Conservation (phyloP, 1,140 invertebrate genomes). For the Charaxes varanes region DNA sequence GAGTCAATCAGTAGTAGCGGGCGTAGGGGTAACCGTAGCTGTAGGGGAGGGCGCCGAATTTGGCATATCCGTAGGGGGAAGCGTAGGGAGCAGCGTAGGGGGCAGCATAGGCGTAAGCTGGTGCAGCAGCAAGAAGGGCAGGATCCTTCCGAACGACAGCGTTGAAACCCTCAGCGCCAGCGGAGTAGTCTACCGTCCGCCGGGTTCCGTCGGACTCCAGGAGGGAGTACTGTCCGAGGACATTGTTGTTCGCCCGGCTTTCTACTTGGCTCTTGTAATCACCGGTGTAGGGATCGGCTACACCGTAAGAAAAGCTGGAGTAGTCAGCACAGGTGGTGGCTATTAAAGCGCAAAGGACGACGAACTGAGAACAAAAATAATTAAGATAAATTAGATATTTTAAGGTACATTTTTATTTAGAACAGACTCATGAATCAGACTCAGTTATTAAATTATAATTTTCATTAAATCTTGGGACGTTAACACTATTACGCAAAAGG, state of each 20-base stretch:
- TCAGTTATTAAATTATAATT: no score
- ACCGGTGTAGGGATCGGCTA: slow-evolving; percentile 71
- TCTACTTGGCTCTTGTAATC: no score
- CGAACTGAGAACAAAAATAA: slow-evolving; percentile 30
- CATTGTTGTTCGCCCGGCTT: no score
- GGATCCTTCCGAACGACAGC: slow-evolving; percentile 60
- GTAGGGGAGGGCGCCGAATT: slow-evolving; percentile 19
- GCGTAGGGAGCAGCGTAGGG: slow-evolving; percentile 14
- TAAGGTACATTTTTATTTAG: no score
- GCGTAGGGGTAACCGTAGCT: slow-evolving; percentile 23
- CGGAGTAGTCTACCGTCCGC: slow-evolving; percentile 67
- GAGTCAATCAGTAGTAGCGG: slow-evolving; percentile 16
- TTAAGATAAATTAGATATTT: not conserved
- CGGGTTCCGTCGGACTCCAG: no score
- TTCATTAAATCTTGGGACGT: no score
- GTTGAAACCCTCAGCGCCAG: slow-evolving; percentile 65
- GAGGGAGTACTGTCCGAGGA: no score
- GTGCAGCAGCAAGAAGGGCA: slow-evolving; percentile 27
- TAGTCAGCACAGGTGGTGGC: slow-evolving; percentile 32
- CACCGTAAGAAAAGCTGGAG: slow-evolving; percentile 55
- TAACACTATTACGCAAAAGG: no score
- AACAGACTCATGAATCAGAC: no score
- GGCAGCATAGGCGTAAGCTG: slow-evolving; percentile 17
- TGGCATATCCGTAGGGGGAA: slow-evolving; percentile 11
- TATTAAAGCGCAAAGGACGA: slow-evolving; percentile 38